Conservation (phyloP, 2,797 vertebrate genomes). For the Pseudochromis fuscus region DNA sequence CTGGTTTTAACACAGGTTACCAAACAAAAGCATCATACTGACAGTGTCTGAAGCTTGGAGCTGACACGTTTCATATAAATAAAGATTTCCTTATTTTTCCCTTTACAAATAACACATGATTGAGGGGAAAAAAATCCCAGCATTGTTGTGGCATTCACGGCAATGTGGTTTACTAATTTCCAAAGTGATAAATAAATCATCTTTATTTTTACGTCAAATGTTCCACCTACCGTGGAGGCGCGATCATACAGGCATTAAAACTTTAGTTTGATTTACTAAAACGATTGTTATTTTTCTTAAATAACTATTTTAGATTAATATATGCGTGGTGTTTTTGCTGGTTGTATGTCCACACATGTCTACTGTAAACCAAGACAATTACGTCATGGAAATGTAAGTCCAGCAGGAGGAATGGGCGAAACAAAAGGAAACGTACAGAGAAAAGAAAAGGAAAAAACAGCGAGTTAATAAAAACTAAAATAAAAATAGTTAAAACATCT, state of each 20-base stretch:
- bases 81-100: background rate
- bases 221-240: background rate
- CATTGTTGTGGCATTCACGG: background rate
- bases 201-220: constrained; percentile 8
- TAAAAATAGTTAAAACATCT: background rate
- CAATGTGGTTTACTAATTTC: background rate
- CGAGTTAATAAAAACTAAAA: background rate
- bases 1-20: background rate
- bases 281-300: background rate
- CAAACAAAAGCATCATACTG: background rate
- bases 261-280: background rate
- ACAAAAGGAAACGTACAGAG: constrained; percentile 77
- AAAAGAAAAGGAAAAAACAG: constrained; percentile 21
- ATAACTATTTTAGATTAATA: background rate
- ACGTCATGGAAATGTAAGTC: constrained; percentile 87
- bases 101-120: background rate
- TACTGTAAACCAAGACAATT: constrained; percentile 77
- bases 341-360: too few species aligned
- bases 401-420: constrained; percentile 77
- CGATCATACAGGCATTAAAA: background rate
- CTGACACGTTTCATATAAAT: background rate
- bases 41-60: background rate
- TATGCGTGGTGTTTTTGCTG: background rate
- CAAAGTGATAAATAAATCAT: background rate
- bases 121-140: background rate